Conservation (phyloP, 2,113 vertebrate species). For the Gambusia holbrooki region DNA sequence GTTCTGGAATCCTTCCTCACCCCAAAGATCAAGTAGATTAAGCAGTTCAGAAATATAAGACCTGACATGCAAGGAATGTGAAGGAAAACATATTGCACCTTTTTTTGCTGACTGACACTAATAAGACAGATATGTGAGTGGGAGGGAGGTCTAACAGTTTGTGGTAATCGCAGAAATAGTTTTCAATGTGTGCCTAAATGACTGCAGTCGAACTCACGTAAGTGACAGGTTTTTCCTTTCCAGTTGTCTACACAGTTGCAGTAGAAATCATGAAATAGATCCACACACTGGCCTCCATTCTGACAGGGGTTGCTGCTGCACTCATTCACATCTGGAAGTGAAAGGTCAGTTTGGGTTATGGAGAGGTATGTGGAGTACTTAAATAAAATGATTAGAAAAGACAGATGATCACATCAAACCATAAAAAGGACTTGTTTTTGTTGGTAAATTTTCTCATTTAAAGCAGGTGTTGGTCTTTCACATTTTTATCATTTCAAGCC, state of each 20-base stretch:
- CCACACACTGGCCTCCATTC: conserved; percentile 88
- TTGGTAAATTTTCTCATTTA: too few species aligned
- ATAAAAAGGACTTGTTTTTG: too few species aligned
- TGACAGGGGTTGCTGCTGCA: conserved; percentile 90
- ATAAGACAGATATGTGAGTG: not conserved
- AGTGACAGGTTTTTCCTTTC: conserved; percentile 97
- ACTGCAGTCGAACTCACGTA: conserved; percentile 66
- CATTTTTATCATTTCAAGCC: too few species aligned
- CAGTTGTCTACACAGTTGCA: conserved; percentile 90
- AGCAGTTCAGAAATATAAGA: conserved; percentile 16
- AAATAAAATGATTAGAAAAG: too few species aligned
- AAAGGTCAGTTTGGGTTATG: too few species aligned
- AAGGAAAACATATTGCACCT: not conserved
- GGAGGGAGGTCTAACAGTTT: too few species aligned
- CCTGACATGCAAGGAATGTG: conserved; percentile 15
- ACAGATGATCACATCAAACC: too few species aligned
- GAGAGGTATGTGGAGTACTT: too few species aligned
- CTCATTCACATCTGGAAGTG: conserved; percentile 88
- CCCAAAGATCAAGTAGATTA: not conserved
- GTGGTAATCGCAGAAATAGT: too few species aligned
- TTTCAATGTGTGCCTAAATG: too few species aligned
- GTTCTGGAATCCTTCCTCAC: not conserved
- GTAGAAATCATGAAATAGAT: conserved; percentile 92
- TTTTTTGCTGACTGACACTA: not conserved
- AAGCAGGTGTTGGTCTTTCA: too few species aligned